Evolutionary conservation across 2,797 vertebrate genomes (phyloP).

Genomic region (Spondyliosoma cantharus): DNA sequence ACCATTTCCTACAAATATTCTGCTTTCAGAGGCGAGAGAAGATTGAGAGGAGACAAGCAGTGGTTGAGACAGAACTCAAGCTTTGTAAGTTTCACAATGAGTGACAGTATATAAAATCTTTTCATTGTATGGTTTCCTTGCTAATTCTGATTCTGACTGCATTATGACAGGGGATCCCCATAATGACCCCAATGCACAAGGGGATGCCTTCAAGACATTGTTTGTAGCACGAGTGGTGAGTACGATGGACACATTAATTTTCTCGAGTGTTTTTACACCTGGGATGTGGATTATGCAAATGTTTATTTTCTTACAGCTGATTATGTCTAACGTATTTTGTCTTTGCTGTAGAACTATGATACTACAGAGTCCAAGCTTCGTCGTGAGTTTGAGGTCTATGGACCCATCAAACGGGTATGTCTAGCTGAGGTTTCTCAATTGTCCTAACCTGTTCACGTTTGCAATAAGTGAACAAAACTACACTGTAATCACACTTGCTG

Average conservation of each 20-base stretch:
- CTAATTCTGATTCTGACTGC: neutral
- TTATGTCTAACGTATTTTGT: neutral
- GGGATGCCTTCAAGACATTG: constrained; percentile 95
- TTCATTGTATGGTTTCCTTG: neutral
- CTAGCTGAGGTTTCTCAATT: neutral
- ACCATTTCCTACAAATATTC: constrained; percentile 11
- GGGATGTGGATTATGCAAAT: neutral
- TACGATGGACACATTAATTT: constrained; percentile 14
- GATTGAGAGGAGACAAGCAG: constrained; percentile 92
- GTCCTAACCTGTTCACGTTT: neutral
- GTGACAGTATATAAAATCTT: rapidly evolving
- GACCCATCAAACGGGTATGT: constrained; percentile 93
- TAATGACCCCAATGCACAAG: constrained; percentile 94
- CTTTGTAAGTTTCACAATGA: constrained; percentile 86
- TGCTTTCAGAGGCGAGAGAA: constrained; percentile 91
- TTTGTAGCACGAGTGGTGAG: constrained; percentile 95
- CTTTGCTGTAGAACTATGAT: constrained; percentile 90
- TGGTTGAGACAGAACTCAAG: constrained; percentile 94
- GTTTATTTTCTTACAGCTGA: neutral
- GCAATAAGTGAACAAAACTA: neutral
- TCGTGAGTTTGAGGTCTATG: constrained; percentile 95
- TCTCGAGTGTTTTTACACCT: neutral
- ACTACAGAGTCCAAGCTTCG: constrained; percentile 96
- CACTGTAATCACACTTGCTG: neutral
- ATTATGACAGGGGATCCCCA: constrained; percentile 91